Conservation (phyloP, 2,113 vertebrate genomes). For the Osmerus mordax region DNA sequence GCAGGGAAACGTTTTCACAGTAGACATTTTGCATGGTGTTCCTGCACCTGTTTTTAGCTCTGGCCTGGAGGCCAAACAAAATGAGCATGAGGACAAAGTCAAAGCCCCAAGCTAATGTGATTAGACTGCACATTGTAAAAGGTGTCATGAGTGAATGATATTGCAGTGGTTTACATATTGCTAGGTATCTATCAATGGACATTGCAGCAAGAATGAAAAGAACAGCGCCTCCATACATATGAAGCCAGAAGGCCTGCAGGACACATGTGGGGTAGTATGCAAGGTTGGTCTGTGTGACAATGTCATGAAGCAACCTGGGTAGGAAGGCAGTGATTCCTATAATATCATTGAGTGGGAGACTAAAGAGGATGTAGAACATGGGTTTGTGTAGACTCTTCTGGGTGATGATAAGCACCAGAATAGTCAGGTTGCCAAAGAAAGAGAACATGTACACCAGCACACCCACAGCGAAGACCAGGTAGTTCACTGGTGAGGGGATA, state of each 20-base stretch:
- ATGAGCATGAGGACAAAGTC: conserved; percentile 21
- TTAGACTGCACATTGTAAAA: not conserved
- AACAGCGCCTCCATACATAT: conserved; percentile 21
- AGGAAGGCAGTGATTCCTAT: conserved; percentile 21
- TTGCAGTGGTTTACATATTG: conserved; percentile 23
- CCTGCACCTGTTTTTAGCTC: conserved; percentile 27
- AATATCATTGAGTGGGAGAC: conserved; percentile 26
- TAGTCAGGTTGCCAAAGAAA: conserved; percentile 20
- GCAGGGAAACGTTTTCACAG: conserved; percentile 37
- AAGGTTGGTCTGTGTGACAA: conserved; percentile 5
- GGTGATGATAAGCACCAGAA: conserved; percentile 18
- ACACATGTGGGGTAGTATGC: conserved; percentile 24
- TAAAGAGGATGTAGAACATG: conserved; percentile 32
- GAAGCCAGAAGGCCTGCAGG: conserved; percentile 22
- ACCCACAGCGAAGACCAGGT: conserved; percentile 17
- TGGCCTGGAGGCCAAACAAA: conserved; percentile 28
- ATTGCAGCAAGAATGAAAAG: conserved; percentile 19
- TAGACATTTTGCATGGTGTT: conserved; percentile 27
- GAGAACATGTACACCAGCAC: conserved; percentile 20
- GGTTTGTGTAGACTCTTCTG: conserved; percentile 24
- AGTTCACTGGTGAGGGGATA: conserved; percentile 2
- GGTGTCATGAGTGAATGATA: conserved; percentile 19
- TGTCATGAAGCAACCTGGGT: conserved; percentile 20
- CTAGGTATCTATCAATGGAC: conserved; percentile 26
- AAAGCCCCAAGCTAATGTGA: conserved; percentile 1